Evolutionary conservation across 2,888 invertebrate species (phyloP).

Genomic region (Antitype chi): DNA sequence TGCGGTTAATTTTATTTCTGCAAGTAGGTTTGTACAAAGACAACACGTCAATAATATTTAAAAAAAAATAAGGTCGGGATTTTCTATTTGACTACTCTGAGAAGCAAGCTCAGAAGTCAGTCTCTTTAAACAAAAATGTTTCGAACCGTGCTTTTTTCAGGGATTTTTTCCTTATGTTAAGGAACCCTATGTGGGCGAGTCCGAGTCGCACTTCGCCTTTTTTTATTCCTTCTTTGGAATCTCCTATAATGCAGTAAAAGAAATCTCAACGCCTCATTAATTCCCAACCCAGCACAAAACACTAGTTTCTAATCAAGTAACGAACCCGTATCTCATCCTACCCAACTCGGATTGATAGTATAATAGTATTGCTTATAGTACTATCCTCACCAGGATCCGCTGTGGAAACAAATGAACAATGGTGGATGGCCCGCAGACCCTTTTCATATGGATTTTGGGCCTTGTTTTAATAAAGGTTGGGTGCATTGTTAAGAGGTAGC

Average conservation of each 20-base stretch:
- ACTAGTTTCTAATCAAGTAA: slow-evolving; percentile 22
- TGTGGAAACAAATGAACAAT: slow-evolving; percentile 48
- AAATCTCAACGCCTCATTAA: neutral
- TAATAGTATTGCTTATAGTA: slow-evolving; percentile 13
- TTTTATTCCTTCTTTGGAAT: neutral
- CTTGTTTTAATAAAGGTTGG: slow-evolving; percentile 25
- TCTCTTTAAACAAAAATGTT: no score
- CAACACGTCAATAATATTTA: no score
- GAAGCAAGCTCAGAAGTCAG: neutral
- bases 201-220: no score
- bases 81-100: neutral
- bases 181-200: no score
- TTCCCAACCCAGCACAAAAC: neutral
- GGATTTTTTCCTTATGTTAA: no score
- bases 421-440: slow-evolving; percentile 13
- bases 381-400: neutral
- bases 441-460: slow-evolving; percentile 27
- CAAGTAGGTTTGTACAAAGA: no score
- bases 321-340: slow-evolving; percentile 6
- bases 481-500: slow-evolving; percentile 15
- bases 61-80: no score
- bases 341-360: slow-evolving; percentile 33
- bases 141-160: no score
- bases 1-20: neutral
- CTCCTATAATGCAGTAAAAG: no score